A percentile compares a stretch with the other conserved stretches of the same genome.
Evolutionary conservation across 2,797 vertebrate genomes (phyloP).

Genomic region (Melanotaenia trifasciata): DNA sequence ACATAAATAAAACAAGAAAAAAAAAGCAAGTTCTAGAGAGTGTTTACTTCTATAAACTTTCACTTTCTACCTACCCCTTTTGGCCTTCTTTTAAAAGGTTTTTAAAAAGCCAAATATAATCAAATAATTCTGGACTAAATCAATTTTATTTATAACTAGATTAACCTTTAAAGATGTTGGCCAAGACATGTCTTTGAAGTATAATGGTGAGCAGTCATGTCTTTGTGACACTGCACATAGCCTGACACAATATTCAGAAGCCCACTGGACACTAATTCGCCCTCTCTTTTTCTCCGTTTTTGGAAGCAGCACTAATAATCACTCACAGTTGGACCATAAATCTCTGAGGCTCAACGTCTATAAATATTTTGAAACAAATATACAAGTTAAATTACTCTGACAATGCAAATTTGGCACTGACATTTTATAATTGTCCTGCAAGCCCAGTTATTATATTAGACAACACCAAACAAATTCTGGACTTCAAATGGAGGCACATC

Average conservation of each 20-base stretch:
- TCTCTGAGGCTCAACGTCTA: constrained; percentile 49
- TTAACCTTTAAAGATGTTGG: constrained; percentile 68
- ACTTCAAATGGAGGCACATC: constrained; percentile 50
- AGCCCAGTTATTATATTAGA: constrained; percentile 23
- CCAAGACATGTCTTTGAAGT: constrained; percentile 64
- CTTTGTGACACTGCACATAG: constrained; percentile 15
- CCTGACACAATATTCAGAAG: neutral
- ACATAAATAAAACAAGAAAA: constrained; percentile 14
- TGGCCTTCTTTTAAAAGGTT: constrained; percentile 30
- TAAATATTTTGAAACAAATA: constrained; percentile 51
- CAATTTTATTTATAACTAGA: constrained; percentile 56
- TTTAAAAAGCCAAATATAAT: constrained; percentile 54
- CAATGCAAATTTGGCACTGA: constrained; percentile 32
- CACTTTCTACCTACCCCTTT: neutral
- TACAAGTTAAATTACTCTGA: constrained; percentile 31
- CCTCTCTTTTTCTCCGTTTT: constrained; percentile 38
- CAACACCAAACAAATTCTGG: constrained; percentile 3
- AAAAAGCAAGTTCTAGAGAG: neutral
- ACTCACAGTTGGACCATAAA: constrained; percentile 39
- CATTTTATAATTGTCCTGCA: constrained; percentile 21
- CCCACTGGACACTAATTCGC: constrained; percentile 4
- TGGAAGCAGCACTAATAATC: constrained; percentile 43
- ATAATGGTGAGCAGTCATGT: constrained; percentile 39
- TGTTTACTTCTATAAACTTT: constrained; percentile 23
- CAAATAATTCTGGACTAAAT: constrained; percentile 58